Conservation (phyloP, 1,140 invertebrate genomes). For the Chelonus insularis region DNA sequence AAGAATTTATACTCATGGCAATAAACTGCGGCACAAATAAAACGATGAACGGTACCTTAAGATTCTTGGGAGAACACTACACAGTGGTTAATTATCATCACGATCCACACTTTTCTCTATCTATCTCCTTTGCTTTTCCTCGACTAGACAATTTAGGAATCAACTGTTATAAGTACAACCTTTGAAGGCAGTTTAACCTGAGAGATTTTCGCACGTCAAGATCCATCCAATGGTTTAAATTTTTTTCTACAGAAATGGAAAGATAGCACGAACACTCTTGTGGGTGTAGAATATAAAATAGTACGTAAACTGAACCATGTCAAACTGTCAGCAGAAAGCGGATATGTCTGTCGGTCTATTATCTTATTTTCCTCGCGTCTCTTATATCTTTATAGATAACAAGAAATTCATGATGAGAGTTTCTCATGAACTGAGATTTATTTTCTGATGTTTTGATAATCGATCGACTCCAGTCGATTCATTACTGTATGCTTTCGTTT, state of each 20-base stretch:
- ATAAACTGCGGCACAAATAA: conserved; percentile 28
- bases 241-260: neutral
- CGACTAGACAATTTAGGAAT: neutral
- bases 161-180: neutral
- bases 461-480: too few relatives aligned
- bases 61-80: conserved; percentile 10
- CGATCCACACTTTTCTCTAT: conserved; percentile 16
- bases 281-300: conserved; percentile 28
- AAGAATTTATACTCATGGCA: conserved; percentile 1
- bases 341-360: conserved; percentile 9
- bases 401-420: too few relatives aligned
- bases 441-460: too few relatives aligned
- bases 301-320: conserved; percentile 26
- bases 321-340: conserved; percentile 28
- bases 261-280: neutral
- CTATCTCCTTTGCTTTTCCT: neutral
- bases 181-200: neutral
- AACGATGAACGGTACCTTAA: conserved; percentile 27
- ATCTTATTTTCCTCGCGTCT: neutral
- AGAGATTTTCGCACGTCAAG: conserved; percentile 10
- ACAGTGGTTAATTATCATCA: conserved; percentile 27
- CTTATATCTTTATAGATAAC: too few relatives aligned
- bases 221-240: conserved; percentile 12
- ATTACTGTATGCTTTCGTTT: too few relatives aligned
- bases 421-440: too few relatives aligned